phyloP scores from a whole-genome alignment of 2,888 invertebrate genomes.

The Drosophila anomelani region DNA sequence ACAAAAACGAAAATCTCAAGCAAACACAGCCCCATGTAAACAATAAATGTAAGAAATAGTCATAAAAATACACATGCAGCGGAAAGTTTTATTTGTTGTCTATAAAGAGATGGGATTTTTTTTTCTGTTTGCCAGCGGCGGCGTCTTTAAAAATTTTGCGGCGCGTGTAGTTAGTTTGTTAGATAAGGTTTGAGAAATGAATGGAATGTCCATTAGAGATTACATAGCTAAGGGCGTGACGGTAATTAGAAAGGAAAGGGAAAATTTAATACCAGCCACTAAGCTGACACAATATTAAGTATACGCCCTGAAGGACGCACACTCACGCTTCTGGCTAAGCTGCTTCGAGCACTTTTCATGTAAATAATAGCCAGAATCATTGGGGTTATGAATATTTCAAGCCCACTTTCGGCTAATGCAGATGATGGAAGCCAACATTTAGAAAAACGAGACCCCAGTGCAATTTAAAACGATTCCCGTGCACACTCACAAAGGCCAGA shows the following conservation, averaged over 20 bases:
- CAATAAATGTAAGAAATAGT: slow-evolving; percentile 33
- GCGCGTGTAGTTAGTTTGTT: slow-evolving; percentile 57
- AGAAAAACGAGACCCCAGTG: slow-evolving; percentile 68
- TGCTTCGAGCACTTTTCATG: neutral
- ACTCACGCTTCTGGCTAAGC: neutral
- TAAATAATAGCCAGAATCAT: slow-evolving; percentile 15
- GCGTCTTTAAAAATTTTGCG: slow-evolving; percentile 26
- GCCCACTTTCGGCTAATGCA: slow-evolving; percentile 28
- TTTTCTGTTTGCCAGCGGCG: slow-evolving; percentile 28
- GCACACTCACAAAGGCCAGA: slow-evolving; percentile 36
- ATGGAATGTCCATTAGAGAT: slow-evolving; percentile 33
- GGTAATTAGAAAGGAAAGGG: slow-evolving; percentile 29
- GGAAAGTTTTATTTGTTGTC: slow-evolving; percentile 55
- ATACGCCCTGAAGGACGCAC: slow-evolving; percentile 25
- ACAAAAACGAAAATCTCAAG: slow-evolving; percentile 24
- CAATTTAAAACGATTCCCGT: slow-evolving; percentile 62
- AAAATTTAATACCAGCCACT: slow-evolving; percentile 12
- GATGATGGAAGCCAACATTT: slow-evolving; percentile 51
- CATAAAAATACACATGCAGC: slow-evolving; percentile 43
- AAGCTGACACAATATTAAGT: slow-evolving; percentile 21
- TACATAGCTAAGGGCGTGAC: slow-evolving; percentile 11
- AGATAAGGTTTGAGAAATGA: slow-evolving; percentile 30
- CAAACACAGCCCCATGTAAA: slow-evolving; percentile 34
- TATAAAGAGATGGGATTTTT: slow-evolving; percentile 21
- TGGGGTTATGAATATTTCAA: slow-evolving; percentile 38